A percentile compares a stretch with the other conserved stretches of the same genome.
phyloP scores from a whole-genome alignment of 2,888 invertebrate species.

The Pseudococcus jackbeardsleyi region DNA sequence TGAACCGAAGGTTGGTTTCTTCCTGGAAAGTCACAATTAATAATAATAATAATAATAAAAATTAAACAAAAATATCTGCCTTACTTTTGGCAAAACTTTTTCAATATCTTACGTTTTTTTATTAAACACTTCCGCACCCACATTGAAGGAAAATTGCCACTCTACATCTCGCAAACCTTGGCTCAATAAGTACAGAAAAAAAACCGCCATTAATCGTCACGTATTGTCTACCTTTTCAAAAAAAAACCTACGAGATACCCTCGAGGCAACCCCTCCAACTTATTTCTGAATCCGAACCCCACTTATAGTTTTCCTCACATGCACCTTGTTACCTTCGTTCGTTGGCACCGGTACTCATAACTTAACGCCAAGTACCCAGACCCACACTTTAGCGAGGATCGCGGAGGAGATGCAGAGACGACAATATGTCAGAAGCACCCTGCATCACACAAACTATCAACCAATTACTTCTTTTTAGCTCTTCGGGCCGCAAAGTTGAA shows the following conservation, averaged over 20 bases:
- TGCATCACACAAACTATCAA: constrained; percentile 29
- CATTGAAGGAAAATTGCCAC: too few relatives aligned
- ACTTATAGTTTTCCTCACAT: neutral
- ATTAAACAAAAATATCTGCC: too few relatives aligned
- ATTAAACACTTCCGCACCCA: too few relatives aligned
- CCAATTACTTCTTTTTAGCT: constrained; percentile 35
- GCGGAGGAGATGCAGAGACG: neutral
- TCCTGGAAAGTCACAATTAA: too few relatives aligned
- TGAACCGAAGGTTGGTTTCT: too few relatives aligned
- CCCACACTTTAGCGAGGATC: neutral
- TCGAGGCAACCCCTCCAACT: neutral
- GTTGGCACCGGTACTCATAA: neutral
- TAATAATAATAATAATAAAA: too few relatives aligned
- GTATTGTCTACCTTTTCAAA: neutral
- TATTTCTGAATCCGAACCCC: neutral
- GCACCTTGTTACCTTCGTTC: neutral
- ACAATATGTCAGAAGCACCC: constrained; percentile 31
- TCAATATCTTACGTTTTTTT: too few relatives aligned
- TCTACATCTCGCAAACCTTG: too few relatives aligned
- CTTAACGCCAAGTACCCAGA: neutral
- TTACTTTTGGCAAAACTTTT: too few relatives aligned
- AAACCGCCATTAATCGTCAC: too few relatives aligned
- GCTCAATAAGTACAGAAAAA: too few relatives aligned
- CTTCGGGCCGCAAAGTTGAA: neutral
- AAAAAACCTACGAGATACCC: neutral